phyloP scores from a whole-genome alignment of 2,888 invertebrate genomes.

The Lysandra coridon region DNA sequence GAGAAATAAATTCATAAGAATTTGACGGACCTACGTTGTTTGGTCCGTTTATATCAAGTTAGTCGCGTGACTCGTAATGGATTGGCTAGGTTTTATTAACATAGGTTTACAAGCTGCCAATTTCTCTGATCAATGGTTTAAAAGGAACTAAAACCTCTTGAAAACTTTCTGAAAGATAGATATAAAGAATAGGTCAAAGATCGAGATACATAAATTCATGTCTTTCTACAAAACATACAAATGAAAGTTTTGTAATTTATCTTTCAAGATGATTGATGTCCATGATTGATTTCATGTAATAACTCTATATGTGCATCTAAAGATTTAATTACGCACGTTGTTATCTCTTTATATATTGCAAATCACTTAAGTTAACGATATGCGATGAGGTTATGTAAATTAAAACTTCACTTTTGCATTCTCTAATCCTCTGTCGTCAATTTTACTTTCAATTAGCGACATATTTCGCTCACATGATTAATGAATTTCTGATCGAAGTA shows the following conservation, averaged over 20 bases:
- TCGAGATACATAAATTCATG: not conserved
- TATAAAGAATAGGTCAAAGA: not conserved
- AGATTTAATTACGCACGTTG: not conserved
- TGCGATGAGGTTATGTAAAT: not conserved
- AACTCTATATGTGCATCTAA: not conserved
- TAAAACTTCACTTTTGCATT: not conserved
- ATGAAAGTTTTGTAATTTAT: not conserved
- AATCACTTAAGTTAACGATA: not conserved
- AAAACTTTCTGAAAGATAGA: not conserved
- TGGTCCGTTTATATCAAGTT: too few relatives aligned
- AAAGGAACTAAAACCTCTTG: too few relatives aligned
- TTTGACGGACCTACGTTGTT: too few relatives aligned
- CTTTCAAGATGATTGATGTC: not conserved
- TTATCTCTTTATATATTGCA: not conserved
- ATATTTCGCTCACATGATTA: not conserved
- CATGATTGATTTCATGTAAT: not conserved
- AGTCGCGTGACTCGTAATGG: too few relatives aligned
- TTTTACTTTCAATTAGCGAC: not conserved
- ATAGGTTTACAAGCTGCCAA: too few relatives aligned
- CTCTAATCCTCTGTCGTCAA: not conserved
- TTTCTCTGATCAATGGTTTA: too few relatives aligned
- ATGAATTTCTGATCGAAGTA: not conserved
- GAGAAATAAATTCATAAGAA: too few relatives aligned
- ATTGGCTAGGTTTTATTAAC: too few relatives aligned
- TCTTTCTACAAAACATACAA: not conserved